Percentiles rank a stretch among this genome's conserved stretches.
phyloP scores from a whole-genome alignment of 2,113 vertebrate species.

The Callospermophilus lateralis region DNA sequence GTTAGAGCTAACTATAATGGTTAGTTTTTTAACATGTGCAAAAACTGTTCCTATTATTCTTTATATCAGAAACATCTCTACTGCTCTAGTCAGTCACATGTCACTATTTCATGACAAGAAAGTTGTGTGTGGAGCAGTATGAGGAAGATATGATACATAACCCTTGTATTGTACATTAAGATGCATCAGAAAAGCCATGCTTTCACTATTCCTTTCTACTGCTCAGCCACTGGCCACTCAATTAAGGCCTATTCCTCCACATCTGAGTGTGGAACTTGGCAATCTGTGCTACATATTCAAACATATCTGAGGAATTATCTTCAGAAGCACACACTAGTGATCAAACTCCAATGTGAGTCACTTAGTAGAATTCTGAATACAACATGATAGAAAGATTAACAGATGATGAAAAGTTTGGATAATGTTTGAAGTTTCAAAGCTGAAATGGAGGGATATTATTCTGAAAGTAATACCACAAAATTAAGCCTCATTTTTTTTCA shows the following conservation, averaged over 20 bases:
- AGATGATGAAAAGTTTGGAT: neutral
- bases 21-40: neutral
- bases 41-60: neutral
- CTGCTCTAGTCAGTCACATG: neutral
- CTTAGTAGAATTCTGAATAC: neutral
- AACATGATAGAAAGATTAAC: neutral
- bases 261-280: neutral
- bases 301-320: neutral
- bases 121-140: neutral
- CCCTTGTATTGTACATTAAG: neutral
- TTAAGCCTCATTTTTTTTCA: neutral
- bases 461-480: neutral
- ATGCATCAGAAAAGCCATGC: neutral
- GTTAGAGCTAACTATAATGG: neutral
- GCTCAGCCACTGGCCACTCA: neutral
- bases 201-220: neutral
- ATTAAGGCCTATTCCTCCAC: neutral
- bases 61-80: conserved; percentile 34
- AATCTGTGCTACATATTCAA: conserved; percentile 23
- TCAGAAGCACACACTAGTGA: neutral
- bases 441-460: conserved; percentile 24
- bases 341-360: neutral
- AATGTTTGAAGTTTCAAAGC: conserved; percentile 34
- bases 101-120: conserved; percentile 39
- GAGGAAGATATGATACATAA: neutral